Base-by-base conservation (phyloP, 2,888 invertebrate species). In the Campoplex capitator region DNA sequence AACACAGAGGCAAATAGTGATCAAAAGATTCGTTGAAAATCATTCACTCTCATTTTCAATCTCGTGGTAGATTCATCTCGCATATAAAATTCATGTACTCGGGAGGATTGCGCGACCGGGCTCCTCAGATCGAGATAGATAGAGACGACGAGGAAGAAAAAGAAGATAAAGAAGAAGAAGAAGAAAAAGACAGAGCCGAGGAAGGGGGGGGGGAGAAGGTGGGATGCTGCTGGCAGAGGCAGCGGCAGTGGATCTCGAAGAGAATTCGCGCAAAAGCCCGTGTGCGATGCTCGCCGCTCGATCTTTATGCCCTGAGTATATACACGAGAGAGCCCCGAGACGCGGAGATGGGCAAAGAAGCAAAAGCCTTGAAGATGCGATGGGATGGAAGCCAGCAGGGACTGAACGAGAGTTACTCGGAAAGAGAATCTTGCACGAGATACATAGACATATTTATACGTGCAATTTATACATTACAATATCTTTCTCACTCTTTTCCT, bases 61-160 rank as follows among this genome's bases (percentile, higher is more conserved):
- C 32, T 32, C 16, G 32, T 3, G 32, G 77, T 67, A 68, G 71
- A 28, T 68, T 45, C 62, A 32, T 28, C 13, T 45, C 35, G 89
- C 16, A 62, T 86, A 85, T 81, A 84, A 88, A 90, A 84, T 76
- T 81, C 83, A 75, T 86, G 74, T 54, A 45, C 11, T 28, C 80
- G n/a, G 83, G 86, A 87, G 85, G 83, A 88, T 62, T 62, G 88
- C 81, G 84, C 89, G 86, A 78, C 48, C 70, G 68, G 32, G 65
- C 71, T 6, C 38, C 38, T 7, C 56, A 42, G 77, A 76, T 58
- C 32, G 74, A 45, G 85, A 54, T 71, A 83, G 56, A 56, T 18
- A 28, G 73, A 51, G 65, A 65, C 74, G 78, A 90, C 77, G 62
- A 18, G 58, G 65, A 71, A 32, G 28, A 58, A 23, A 8, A 71